Conservation (phyloP, 2,888 invertebrate genomes). For the Pediacus dermestoides region DNA sequence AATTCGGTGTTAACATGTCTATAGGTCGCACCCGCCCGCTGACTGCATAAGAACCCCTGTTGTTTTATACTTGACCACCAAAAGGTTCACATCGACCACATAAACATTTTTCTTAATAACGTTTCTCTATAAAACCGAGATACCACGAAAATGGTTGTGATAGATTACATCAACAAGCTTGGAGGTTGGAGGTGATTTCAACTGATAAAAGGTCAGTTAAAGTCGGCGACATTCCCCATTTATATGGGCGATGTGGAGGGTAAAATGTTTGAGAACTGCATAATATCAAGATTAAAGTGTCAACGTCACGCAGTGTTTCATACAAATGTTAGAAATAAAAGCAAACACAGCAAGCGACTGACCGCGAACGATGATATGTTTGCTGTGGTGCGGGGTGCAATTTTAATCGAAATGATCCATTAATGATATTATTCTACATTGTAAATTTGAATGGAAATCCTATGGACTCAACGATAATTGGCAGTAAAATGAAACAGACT, state of each 20-base stretch:
- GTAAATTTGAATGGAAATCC: conserved; percentile 25
- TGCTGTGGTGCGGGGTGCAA: conserved; percentile 9
- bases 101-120: too few species aligned
- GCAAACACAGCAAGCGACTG: conserved; percentile 26
- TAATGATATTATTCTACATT: conserved; percentile 27
- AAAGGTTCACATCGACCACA: conserved; percentile 12
- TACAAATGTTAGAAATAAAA: conserved; percentile 35
- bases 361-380: conserved; percentile 19
- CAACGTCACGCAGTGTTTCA: conserved; percentile 31
- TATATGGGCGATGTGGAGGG: too few species aligned
- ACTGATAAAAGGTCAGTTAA: too few species aligned
- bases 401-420: conserved; percentile 25
- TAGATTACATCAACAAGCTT: too few species aligned
- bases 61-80: conserved; percentile 5
- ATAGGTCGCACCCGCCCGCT: conserved; percentile 34
- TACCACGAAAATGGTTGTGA: too few species aligned
- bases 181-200: too few species aligned
- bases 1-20: conserved; percentile 41
- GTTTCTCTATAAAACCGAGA: too few species aligned
- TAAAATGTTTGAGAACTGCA: conserved; percentile 32
- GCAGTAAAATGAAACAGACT: too few species aligned
- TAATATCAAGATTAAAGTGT: conserved; percentile 32
- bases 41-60: conserved; percentile 13
- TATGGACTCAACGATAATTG: too few species aligned
- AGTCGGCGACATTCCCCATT: too few species aligned